Percentiles rank a stretch among this genome's conserved stretches.
phyloP scores from a whole-genome alignment of 2,113 vertebrate species.

The Fregetta grallaria region DNA sequence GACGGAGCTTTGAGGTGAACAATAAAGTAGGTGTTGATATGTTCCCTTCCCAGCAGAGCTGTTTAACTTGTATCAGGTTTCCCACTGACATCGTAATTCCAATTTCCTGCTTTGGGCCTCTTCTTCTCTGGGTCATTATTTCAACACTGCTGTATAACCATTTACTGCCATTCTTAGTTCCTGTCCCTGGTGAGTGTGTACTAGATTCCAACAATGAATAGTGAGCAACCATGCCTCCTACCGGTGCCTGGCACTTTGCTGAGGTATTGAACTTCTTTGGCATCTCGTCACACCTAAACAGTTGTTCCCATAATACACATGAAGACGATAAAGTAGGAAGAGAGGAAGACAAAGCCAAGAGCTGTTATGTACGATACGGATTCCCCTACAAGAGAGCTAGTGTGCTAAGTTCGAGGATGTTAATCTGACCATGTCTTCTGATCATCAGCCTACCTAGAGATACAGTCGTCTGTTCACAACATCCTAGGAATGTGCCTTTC shows the following conservation, averaged over 20 bases:
- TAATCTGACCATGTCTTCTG: background rate
- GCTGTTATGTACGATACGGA: background rate
- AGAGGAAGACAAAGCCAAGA: background rate
- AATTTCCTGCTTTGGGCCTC: background rate
- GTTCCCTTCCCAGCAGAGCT: background rate
- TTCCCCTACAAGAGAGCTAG: background rate
- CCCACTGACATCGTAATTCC: background rate
- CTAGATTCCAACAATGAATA: background rate
- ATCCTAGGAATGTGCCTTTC: background rate
- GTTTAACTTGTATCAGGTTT: background rate
- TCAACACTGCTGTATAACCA: background rate
- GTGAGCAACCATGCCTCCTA: background rate
- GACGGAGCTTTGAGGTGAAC: background rate
- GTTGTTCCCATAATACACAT: background rate
- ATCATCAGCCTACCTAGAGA: background rate
- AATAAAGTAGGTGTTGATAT: background rate
- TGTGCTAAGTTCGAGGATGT: background rate
- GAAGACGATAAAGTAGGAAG: background rate
- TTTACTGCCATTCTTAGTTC: background rate
- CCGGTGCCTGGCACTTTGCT: background rate
- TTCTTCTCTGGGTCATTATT: background rate
- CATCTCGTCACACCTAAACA: background rate
- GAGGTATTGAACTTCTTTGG: background rate
- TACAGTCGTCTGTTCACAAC: background rate
- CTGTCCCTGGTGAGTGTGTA: background rate